These are phyloP conservation scores for Fabriciana adippe DNA, from an alignment of 2,888 invertebrate genomes.

Conservation along the genomic window DNA sequence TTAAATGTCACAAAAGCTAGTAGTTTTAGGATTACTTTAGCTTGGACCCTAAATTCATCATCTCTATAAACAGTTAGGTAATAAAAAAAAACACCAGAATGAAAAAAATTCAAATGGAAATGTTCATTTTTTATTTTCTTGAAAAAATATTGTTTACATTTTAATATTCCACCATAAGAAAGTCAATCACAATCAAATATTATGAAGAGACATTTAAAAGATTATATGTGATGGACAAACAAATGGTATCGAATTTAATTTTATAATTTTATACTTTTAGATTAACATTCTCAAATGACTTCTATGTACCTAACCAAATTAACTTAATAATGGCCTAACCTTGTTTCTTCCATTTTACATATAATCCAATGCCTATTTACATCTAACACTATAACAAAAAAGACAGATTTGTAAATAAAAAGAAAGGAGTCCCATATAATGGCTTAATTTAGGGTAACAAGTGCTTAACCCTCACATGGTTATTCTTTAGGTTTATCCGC, in stretches of 20 bases:
- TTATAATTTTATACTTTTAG: too few relatives aligned
- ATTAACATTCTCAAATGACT: too few relatives aligned
- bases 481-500: constrained; percentile 75
- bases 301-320: too few relatives aligned
- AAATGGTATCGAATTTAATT: too few relatives aligned
- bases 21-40: too few relatives aligned
- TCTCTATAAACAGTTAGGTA: too few relatives aligned
- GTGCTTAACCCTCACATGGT: constrained; percentile 2
- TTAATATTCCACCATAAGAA: constrained; percentile 6
- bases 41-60: too few relatives aligned
- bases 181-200: constrained; percentile 7
- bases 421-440: constrained; percentile 1
- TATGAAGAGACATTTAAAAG: constrained; percentile 2
- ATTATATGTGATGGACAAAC: neutral
- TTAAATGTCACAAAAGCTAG: too few relatives aligned
- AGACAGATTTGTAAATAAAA: neutral
- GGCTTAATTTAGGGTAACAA: neutral
- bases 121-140: constrained; percentile 2
- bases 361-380: constrained; percentile 4
- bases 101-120: neutral
- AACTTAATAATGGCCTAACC: too few relatives aligned
- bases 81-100: too few relatives aligned
- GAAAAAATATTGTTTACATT: neutral
- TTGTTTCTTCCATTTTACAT: constrained; percentile 1
- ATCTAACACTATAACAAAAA: constrained; percentile 1